These are phyloP conservation scores for Puntigrus tetrazona DNA, from an alignment of 2,113 vertebrate genomes.

Conservation along the genomic window DNA sequence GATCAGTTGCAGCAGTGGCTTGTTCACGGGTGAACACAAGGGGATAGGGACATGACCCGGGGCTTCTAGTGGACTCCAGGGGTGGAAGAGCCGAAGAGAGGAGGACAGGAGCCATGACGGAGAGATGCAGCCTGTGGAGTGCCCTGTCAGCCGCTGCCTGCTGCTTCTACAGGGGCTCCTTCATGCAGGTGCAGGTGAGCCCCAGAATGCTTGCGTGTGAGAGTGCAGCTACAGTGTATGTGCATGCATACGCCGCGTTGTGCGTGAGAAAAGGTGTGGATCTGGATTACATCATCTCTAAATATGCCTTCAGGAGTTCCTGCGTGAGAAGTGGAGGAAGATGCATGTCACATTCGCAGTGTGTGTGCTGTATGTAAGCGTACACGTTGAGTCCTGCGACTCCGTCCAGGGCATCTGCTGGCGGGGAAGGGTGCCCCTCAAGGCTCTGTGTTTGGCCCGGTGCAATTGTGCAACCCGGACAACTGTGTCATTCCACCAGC, in stretches of 20 bases:
- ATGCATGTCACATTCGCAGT: slow-evolving; percentile 12
- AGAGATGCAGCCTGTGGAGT: slow-evolving; percentile 97
- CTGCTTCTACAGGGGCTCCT: slow-evolving; percentile 98
- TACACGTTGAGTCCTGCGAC: not conserved
- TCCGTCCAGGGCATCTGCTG: slow-evolving; percentile 3
- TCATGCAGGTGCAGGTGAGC: slow-evolving; percentile 98
- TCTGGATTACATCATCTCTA: slow-evolving; percentile 45
- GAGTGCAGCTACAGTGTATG: slow-evolving; percentile 45
- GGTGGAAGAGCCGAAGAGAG: slow-evolving; percentile 53
- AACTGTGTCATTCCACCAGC: slow-evolving; percentile 41
- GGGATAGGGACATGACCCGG: slow-evolving; percentile 67
- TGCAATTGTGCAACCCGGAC: slow-evolving; percentile 33
- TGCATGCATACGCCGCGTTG: slow-evolving; percentile 34
- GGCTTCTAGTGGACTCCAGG: slow-evolving; percentile 65
- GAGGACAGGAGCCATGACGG: slow-evolving; percentile 83
- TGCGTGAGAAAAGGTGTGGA: slow-evolving; percentile 17
- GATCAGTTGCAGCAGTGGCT: slow-evolving; percentile 60
- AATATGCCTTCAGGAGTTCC: slow-evolving; percentile 1
- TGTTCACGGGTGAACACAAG: slow-evolving; percentile 32
- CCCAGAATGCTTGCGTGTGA: slow-evolving; percentile 23
- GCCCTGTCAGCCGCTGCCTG: slow-evolving; percentile 95
- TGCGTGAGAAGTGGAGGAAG: not conserved
- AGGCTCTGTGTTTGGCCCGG: not conserved
- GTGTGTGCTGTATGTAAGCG: slow-evolving; percentile 10
- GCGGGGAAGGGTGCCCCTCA: not conserved